Base-by-base conservation (phyloP, 2,797 vertebrate genomes). In the Danio kyathit region DNA sequence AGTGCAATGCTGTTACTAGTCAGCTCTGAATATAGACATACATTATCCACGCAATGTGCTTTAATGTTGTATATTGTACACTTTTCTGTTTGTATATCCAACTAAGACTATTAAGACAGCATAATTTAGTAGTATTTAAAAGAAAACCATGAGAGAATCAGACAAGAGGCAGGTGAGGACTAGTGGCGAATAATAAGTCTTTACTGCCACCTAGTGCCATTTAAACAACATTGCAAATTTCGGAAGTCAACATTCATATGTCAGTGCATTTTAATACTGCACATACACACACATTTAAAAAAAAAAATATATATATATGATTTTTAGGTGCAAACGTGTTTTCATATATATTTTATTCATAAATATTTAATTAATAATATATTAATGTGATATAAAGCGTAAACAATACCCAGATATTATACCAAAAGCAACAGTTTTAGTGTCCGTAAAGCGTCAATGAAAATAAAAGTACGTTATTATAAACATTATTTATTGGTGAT, bases 201-300 rank as follows among this genome's bases (percentile, higher is more conserved):
- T 11, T 46, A 40, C 38, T 40, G 76, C 64, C 71, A 43, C 29
- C 46, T 75, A 48, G 70, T 61, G 61, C 16, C 16, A 4, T 21
- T 40, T 38, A 0, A 6, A 1, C 6, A 12, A 67, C 38, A 79
- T 48, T 14, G 46, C 48, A 51, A 7, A 5, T 16, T 44, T n/a
- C 17, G 41, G 7, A 13, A 11, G 2, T 29, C 13, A 38, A 8
- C 48, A 52, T 40, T 3, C 9, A 40, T 19, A 21, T 12, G 67
- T 5, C 14, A 41, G 40, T 71, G 8, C 38, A 40, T 66, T 46
- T 7, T 19, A 65, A 44, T 11, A 21, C 5, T 9, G 19, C 19
- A 46, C 1, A 57, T 12, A n/a, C 57, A 1, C 4, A 6, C 12
- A 5, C n/a, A n/a, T n/a, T n/a, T n/a, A n/a, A n/a, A n/a, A n/a